These are phyloP conservation scores for Agriotes lineatus DNA, from an alignment of 2,888 invertebrate genomes.

Conservation along the genomic window DNA sequence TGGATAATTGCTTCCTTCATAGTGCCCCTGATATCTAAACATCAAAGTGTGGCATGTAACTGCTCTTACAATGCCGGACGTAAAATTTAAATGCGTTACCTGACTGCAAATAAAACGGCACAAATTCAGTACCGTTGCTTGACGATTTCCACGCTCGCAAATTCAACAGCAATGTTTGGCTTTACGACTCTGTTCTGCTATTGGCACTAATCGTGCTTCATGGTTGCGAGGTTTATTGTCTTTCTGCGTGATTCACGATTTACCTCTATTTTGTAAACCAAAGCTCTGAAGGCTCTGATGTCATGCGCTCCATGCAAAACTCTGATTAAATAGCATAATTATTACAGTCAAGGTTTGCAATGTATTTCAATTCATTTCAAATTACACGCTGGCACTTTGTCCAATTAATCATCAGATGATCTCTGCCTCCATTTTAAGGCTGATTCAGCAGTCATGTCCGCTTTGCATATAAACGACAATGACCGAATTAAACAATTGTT, in stretches of 20 bases:
- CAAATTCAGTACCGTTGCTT: slow-evolving; percentile 14
- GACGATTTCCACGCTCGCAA: not conserved
- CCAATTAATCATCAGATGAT: not conserved
- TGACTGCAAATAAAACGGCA: not conserved
- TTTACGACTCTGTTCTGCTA: not conserved
- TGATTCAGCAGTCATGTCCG: not conserved
- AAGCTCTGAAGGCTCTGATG: not conserved
- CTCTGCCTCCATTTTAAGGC: not conserved
- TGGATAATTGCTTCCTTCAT: too few species aligned
- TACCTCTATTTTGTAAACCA: not conserved
- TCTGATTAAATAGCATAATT: not conserved
- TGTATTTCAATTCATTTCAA: not conserved
- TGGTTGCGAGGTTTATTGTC: not conserved
- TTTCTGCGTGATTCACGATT: not conserved
- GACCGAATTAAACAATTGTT: not conserved
- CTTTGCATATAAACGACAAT: not conserved
- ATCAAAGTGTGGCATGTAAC: slow-evolving; percentile 3
- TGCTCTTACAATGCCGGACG: not conserved
- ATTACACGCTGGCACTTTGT: not conserved
- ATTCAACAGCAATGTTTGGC: not conserved
- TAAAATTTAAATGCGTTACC: slow-evolving; percentile 7
- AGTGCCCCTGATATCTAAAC: not conserved
- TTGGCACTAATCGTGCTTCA: not conserved
- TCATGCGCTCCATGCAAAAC: not conserved
- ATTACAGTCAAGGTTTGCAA: not conserved